A percentile compares a stretch with the other conserved stretches of the same genome.
phyloP scores from a whole-genome alignment of 1,140 invertebrate genomes.

The Latrodectus geometricus region DNA sequence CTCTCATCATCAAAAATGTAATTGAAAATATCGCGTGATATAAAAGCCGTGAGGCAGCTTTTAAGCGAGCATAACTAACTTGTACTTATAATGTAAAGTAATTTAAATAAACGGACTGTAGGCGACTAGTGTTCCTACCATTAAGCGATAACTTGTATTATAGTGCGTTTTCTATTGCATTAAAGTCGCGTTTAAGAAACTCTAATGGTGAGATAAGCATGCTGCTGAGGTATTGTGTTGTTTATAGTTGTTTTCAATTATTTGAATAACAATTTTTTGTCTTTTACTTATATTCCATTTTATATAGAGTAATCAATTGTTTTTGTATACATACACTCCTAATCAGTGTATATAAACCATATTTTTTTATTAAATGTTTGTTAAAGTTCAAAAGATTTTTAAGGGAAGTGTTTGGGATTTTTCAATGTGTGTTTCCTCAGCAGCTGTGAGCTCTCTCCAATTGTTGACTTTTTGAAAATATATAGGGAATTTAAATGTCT shows the following conservation, averaged over 20 bases:
- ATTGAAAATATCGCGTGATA: conserved; percentile 15
- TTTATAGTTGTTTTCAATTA: conserved; percentile 15
- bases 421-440: conserved; percentile 27
- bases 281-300: background rate
- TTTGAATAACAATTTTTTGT: background rate
- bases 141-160: conserved; percentile 59
- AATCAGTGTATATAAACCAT: conserved; percentile 50
- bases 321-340: conserved; percentile 5
- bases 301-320: background rate
- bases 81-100: conserved; percentile 61
- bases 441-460: conserved; percentile 36
- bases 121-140: conserved; percentile 53
- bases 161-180: conserved; percentile 54
- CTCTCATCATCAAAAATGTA: conserved; percentile 42
- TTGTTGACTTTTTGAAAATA: conserved; percentile 52
- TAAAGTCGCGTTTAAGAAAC: conserved; percentile 37
- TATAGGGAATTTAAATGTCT: conserved; percentile 37
- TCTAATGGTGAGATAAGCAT: conserved; percentile 35
- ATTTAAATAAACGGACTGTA: conserved; percentile 49
- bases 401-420: conserved; percentile 9
- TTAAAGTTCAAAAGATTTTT: conserved; percentile 28
- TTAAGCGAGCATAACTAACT: conserved; percentile 29
- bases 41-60: conserved; percentile 47
- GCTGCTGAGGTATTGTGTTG: conserved; percentile 33
- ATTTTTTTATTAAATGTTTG: conserved; percentile 30